Evolutionary conservation across 1,140 invertebrate genomes (phyloP).

Genomic region (Zaprionus nigranus): DNA sequence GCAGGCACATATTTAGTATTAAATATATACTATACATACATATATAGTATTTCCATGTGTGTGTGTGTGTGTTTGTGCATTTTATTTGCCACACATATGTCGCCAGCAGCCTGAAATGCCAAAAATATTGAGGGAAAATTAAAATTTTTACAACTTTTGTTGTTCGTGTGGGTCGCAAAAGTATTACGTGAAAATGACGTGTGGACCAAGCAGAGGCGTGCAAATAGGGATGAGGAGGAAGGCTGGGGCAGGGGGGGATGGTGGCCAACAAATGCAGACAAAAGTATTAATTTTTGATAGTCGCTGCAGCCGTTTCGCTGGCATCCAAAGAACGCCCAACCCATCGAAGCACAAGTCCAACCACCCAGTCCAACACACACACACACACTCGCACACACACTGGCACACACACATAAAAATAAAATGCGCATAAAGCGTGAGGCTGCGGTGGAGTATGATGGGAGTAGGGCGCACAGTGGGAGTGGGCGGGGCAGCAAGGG

Average conservation of each 20-base stretch:
- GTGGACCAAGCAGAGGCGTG: constrained; percentile 14
- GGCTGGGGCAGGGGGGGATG: constrained; percentile 11
- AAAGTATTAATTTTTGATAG: constrained; percentile 80
- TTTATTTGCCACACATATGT: constrained; percentile 69
- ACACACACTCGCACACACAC: constrained; percentile 21
- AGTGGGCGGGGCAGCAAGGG: constrained; percentile 30
- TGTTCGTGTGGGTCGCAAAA: constrained; percentile 60
- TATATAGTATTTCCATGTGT: constrained; percentile 8
- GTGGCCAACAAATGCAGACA: constrained; percentile 49
- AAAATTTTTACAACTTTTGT: constrained; percentile 80
- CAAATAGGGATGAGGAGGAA: background rate
- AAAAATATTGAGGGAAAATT: constrained; percentile 77
- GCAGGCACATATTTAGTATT: constrained; percentile 14
- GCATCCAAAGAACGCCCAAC: constrained; percentile 37
- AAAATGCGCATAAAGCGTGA: constrained; percentile 50
- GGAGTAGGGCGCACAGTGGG: background rate
- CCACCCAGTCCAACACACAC: constrained; percentile 34
- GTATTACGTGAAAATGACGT: constrained; percentile 74
- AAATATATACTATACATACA: constrained; percentile 8
- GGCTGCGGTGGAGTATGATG: constrained; percentile 2
- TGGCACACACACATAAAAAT: constrained; percentile 28
- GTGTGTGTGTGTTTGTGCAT: constrained; percentile 35
- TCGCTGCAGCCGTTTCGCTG: constrained; percentile 58
- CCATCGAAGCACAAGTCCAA: constrained; percentile 10
- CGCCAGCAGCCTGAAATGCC: constrained; percentile 57